These are phyloP conservation scores for Oxyura jamaicensis DNA, from an alignment of 2,113 vertebrate genomes.

Conservation along the genomic window DNA sequence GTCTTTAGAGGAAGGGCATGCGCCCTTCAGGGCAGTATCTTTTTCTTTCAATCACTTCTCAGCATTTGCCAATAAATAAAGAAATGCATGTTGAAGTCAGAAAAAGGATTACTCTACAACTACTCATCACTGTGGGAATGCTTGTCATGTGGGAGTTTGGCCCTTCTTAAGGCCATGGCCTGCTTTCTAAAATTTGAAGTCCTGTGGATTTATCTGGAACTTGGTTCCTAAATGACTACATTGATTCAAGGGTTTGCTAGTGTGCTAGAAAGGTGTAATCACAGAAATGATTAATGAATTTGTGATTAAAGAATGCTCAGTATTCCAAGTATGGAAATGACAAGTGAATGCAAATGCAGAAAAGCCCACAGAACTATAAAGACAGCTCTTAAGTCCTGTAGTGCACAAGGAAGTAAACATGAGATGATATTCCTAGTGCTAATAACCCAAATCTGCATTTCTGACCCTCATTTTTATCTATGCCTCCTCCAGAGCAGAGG, in stretches of 20 bases:
- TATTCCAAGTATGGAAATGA: background rate
- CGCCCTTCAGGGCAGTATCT: background rate
- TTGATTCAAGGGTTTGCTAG: background rate
- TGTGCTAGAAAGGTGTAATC: background rate
- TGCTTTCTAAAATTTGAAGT: background rate
- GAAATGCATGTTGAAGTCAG: background rate
- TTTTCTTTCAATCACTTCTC: slow-evolving; percentile 1
- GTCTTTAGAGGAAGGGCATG: background rate
- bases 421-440: background rate
- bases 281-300: background rate
- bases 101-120: background rate
- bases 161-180: background rate
- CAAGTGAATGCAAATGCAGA: background rate
- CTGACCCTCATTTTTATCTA: background rate
- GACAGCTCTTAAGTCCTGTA: background rate
- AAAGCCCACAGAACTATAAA: background rate
- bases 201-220: background rate
- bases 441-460: background rate
- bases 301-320: background rate
- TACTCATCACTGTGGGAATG: background rate
- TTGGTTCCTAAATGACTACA: background rate
- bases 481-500: background rate
- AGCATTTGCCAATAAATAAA: background rate
- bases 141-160: background rate
- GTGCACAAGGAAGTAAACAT: background rate